Evolutionary conservation across 1,140 invertebrate genomes (phyloP).

Genomic region (Drosophila littoralis): DNA sequence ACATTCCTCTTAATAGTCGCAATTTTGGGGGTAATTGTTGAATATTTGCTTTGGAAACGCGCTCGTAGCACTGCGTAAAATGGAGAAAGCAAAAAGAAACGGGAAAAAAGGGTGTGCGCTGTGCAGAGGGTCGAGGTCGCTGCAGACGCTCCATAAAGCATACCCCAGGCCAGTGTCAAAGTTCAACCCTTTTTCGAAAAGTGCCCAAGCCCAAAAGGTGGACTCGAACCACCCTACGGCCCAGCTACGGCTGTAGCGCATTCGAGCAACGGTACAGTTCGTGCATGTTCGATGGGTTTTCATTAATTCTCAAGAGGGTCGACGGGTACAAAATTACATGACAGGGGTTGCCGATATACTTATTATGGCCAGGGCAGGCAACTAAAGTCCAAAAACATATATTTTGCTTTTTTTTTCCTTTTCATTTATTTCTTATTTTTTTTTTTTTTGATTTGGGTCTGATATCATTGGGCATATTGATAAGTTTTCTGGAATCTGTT

Average conservation of each 20-base stretch:
- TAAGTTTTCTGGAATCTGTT: no score
- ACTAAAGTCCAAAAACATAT: no score
- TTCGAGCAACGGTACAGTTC: constrained; percentile 45
- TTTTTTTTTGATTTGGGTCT: no score
- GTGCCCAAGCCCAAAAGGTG: neutral
- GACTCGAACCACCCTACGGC: constrained; percentile 18
- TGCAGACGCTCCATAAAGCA: no score
- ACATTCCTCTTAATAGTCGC: constrained; percentile 19
- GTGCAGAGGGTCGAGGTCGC: neutral
- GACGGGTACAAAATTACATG: neutral
- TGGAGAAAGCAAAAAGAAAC: constrained; percentile 51
- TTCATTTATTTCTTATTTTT: neutral
- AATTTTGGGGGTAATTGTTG: constrained; percentile 62
- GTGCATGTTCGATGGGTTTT: constrained; percentile 9
- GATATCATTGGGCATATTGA: no score
- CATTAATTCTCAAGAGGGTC: constrained; percentile 31
- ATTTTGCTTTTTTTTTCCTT: neutral
- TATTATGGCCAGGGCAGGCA: neutral
- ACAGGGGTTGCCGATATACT: neutral
- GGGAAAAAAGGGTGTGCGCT: constrained; percentile 32
- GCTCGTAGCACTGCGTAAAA: constrained; percentile 40
- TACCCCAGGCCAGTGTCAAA: constrained; percentile 18
- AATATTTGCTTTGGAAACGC: constrained; percentile 50
- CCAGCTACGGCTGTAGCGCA: neutral
- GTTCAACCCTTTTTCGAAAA: constrained; percentile 51